Conservation (phyloP, 2,888 invertebrate species). For the Lepidochitona cinerea region DNA sequence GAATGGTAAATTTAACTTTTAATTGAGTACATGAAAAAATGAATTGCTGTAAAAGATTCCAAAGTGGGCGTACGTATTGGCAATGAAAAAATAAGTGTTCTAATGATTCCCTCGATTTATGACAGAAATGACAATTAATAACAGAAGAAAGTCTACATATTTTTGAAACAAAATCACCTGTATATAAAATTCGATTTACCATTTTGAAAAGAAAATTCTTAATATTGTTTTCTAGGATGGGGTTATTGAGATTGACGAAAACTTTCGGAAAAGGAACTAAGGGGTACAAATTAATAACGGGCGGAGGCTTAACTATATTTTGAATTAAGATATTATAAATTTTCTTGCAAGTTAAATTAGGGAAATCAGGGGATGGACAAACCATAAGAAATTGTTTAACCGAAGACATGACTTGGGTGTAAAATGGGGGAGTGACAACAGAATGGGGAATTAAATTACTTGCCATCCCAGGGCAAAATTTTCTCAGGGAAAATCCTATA, state of each 20-base stretch:
- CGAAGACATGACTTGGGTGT: background rate
- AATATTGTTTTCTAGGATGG: background rate
- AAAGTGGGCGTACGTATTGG: too few relatives aligned
- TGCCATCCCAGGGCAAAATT: background rate
- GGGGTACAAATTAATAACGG: background rate
- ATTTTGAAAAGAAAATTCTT: background rate
- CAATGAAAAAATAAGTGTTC: too few relatives aligned
- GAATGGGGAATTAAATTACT: slow-evolving; percentile 4
- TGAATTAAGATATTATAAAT: background rate
- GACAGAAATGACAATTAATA: too few relatives aligned
- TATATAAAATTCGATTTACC: background rate
- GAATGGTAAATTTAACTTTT: too few relatives aligned
- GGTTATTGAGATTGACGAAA: background rate
- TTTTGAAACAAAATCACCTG: background rate
- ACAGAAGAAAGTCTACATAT: too few relatives aligned
- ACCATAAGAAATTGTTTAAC: background rate
- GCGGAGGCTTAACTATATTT: background rate
- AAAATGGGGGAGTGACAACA: background rate
- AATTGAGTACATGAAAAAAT: too few relatives aligned
- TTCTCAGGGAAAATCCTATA: background rate
- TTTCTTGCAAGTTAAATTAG: background rate
- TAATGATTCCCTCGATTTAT: too few relatives aligned
- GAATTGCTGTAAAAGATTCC: too few relatives aligned
- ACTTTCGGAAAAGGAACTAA: background rate
- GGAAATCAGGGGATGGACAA: background rate